A percentile compares a stretch with the other conserved stretches of the same genome.
phyloP scores from a whole-genome alignment of 2,113 vertebrate species.

The Delphinapterus leucas region DNA sequence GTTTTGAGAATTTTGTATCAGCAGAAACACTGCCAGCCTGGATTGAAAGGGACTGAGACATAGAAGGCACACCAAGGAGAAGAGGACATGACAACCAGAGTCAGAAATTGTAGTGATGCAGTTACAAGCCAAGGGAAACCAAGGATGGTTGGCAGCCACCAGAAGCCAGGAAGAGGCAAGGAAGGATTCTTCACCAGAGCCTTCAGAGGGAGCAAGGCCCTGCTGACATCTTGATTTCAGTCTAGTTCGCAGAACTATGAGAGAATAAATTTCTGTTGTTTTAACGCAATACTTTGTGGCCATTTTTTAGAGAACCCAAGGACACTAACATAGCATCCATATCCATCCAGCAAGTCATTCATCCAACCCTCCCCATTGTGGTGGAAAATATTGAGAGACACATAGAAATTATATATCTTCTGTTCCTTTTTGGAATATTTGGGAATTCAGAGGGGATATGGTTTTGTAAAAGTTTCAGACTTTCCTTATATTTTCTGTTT shows the following conservation, averaged over 20 bases:
- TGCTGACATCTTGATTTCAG: not conserved
- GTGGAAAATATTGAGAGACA: not conserved
- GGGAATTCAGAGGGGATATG: not conserved
- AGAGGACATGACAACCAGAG: not conserved
- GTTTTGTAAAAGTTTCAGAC: not conserved
- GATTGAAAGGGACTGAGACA: not conserved
- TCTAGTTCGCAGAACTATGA: not conserved
- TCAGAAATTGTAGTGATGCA: not conserved
- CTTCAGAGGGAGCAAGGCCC: not conserved
- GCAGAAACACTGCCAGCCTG: not conserved
- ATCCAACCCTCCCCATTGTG: fast-evolving
- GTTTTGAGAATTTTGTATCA: not conserved
- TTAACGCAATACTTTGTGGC: not conserved
- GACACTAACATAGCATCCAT: not conserved
- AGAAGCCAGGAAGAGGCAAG: not conserved
- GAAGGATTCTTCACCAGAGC: not conserved
- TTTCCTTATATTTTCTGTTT: not conserved
- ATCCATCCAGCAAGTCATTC: not conserved
- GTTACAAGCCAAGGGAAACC: not conserved
- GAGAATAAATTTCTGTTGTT: not conserved
- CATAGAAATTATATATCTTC: not conserved
- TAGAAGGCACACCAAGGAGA: not conserved
- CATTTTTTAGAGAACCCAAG: not conserved
- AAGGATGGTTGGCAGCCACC: fast-evolving
- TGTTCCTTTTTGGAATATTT: not conserved